These are phyloP conservation scores for Leptogaster cylindrica DNA, from an alignment of 2,888 invertebrate genomes.

Conservation along the genomic window DNA sequence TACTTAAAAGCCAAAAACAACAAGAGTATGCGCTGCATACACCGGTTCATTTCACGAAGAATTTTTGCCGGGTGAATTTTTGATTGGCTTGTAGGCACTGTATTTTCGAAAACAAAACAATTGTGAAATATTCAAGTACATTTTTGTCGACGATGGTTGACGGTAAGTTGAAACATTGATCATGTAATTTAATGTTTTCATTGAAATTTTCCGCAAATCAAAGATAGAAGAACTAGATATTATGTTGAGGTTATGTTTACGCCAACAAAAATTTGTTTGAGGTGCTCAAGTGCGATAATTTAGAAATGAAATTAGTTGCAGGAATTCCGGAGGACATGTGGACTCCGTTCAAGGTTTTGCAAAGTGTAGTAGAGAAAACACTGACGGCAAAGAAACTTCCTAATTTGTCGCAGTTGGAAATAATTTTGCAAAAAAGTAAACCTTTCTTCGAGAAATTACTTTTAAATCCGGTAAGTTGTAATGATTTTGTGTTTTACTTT, in stretches of 20 bases:
- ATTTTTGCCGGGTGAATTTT: no score
- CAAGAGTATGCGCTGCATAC: no score
- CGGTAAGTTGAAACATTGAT: no score
- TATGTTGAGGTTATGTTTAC: background rate
- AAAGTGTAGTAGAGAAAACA: conserved; percentile 72
- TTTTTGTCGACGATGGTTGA: no score
- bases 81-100: no score
- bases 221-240: background rate
- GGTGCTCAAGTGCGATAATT: background rate
- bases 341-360: conserved; percentile 82
- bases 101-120: no score
- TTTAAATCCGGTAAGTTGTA: conserved; percentile 78
- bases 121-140: no score
- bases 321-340: conserved; percentile 73
- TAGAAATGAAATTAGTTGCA: conserved; percentile 39
- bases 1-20: no score
- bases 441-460: conserved; percentile 85
- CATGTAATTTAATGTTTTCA: no score
- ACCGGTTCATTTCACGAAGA: no score
- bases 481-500: background rate
- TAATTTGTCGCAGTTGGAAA: conserved; percentile 69
- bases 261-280: background rate
- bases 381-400: conserved; percentile 69
- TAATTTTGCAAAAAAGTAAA: conserved; percentile 78
- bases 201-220: background rate